Evolutionary conservation across 2,797 vertebrate genomes (phyloP), one percentile per base, ranked within the genome.

Genomic region (Schizopygopsis pylzovi): DNA sequence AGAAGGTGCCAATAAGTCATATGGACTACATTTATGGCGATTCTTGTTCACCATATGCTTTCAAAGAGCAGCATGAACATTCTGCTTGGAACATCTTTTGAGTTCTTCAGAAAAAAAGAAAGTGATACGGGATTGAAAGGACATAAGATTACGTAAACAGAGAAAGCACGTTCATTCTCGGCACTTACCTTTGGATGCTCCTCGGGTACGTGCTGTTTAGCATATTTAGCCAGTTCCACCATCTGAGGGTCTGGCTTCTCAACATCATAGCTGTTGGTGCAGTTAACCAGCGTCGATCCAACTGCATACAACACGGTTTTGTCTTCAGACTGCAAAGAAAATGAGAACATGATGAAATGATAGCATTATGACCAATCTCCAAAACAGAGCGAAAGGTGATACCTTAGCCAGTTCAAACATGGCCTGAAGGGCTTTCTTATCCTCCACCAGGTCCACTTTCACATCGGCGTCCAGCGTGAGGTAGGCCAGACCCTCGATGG

Each of bases 391-490:
- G 63, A 67, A 45, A 59, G 18, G 41, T 3, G 12, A 28, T 90
- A 98, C 98, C 98, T 94, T 97, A 90, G 98, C 96, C 67, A 99
- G 93, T 4, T 96, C 95, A 93, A 99, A 98, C 96, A 99, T 97
- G 67, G 97, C 97, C 90, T 96, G 95, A 86, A 99, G 94, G 0
- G 98, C 97, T 0, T 95, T 96, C 78, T 94, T 96, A 85, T 99
- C 98, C 90, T 97, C 96, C 88, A 97, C 97, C 0, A 99, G 95
- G 86, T 99, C 98, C 81, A 99, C 98, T 91, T 99, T 99, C 85
- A 99, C 98, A 0, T 99, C 98, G 0, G 98, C 98, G 2, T 99
- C 98, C 1, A 99, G 97, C 52, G 98, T 99, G 87, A 99, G 97
- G 91, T 99, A 99, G n/a, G 98, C 98, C 61, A 99, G 94, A 49